phyloP scores from a whole-genome alignment of 1,140 invertebrate genomes.

The Dermatophagoides farinae region DNA sequence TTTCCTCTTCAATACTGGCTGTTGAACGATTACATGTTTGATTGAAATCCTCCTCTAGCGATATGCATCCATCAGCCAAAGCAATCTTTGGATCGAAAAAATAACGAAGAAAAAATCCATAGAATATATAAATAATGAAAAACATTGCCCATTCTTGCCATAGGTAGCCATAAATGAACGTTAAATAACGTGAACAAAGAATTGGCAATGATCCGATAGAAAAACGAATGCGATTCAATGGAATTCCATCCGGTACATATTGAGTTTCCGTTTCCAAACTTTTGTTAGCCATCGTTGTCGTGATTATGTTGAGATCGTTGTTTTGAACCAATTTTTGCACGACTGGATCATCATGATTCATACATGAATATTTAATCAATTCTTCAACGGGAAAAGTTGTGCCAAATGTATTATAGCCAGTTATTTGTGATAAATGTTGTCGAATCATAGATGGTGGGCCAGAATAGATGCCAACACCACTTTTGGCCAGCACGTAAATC shows the following conservation, averaged over 20 bases:
- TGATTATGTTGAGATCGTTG: background rate
- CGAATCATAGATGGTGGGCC: background rate
- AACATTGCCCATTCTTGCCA: background rate
- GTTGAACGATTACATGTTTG: background rate
- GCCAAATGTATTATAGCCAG: background rate
- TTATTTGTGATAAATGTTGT: background rate
- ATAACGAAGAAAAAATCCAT: background rate
- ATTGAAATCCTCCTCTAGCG: background rate
- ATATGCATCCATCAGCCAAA: background rate
- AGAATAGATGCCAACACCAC: background rate
- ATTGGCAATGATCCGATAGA: background rate
- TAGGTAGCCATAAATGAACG: background rate
- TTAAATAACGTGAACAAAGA: background rate
- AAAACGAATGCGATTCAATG: background rate
- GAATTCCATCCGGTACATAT: background rate
- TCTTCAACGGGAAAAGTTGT: background rate
- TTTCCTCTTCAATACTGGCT: background rate
- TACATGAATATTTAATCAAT: background rate
- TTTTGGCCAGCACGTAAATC: constrained; percentile 5
- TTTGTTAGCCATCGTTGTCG: background rate
- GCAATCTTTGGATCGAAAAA: constrained; percentile 1
- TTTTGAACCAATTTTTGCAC: background rate
- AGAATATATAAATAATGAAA: background rate
- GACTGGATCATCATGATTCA: background rate
- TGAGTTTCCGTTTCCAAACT: background rate